Evolutionary conservation across 2,888 invertebrate genomes (phyloP), one percentile per base, ranked within the genome.

Genomic region (Hydrotaea diabolus): DNA sequence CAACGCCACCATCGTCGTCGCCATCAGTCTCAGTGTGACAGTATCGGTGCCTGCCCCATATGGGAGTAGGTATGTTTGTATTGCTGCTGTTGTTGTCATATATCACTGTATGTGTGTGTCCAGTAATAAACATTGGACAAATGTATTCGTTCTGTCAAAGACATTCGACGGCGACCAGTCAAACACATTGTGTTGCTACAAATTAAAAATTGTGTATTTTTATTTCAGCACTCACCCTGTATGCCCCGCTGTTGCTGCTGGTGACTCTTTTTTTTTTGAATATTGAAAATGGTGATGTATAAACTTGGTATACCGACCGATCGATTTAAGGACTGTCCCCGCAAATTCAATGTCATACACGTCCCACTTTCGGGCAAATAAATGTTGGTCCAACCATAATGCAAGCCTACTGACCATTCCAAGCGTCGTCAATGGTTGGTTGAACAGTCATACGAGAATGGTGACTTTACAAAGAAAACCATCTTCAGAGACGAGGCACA

Each of bases 131-230:
- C 43, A 69, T 15, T 43, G 2, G 13, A 23, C 31, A 23, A 69
- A 69, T 69, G 21, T 69, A 46, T 69, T 15, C 8, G 43, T 19
- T 69, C 23, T 69, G 69, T 69, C 69, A 69, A 46, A 46, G 13
- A 23, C 43, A 69, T 13, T 13, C 13, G 21, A 5, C 23, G n/a
- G 1, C 49, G n/a, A 2, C n/a, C 49, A 49, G 49, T 49, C 49
- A 43, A 13, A 43, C 43, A 43, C 15, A 13, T 9, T 43, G 43
- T 53, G 9, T n/a, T 53, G 53, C 53, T 7, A 55, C 55, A 55
- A 21, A 55, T 55, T 55, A 23, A 21, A 21, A 11, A 26, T 23
- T 21, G 5, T 57, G 21, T 57, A 21, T 57, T 19, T 59, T 59
- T 26, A 59, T 59, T 59, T 11, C 23, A 59, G 2, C 19, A 59